phyloP scores from a whole-genome alignment of 2,888 invertebrate species.

The Apodemia hepburni region DNA sequence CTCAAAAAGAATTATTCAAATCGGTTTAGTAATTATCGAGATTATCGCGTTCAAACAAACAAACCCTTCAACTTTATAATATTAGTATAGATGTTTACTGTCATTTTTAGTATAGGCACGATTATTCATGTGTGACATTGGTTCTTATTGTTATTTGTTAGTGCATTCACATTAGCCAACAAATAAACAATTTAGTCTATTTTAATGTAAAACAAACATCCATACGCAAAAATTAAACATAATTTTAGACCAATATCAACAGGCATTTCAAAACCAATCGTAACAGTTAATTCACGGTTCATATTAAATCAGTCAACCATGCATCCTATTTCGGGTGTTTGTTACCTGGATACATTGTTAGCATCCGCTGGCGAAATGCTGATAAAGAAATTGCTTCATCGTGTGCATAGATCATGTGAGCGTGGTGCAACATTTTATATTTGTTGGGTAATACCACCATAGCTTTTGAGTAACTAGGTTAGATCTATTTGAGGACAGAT shows the following conservation, averaged over 20 bases:
- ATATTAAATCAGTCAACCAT: conserved; percentile 31
- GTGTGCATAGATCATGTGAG: conserved; percentile 11
- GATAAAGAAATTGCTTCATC: conserved; percentile 49
- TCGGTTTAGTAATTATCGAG: too few relatives aligned
- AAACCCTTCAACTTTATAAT: too few relatives aligned
- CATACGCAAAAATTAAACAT: too few relatives aligned
- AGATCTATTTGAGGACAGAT: conserved; percentile 8
- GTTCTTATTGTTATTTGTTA: too few relatives aligned
- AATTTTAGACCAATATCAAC: neutral
- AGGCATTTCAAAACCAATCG: conserved; percentile 1
- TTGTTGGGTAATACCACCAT: conserved; percentile 9
- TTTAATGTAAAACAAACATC: too few relatives aligned
- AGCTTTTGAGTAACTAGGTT: neutral
- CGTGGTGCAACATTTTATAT: conserved; percentile 14
- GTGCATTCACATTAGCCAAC: too few relatives aligned
- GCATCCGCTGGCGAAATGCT: conserved; percentile 49
- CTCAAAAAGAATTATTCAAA: too few relatives aligned
- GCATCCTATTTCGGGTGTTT: conserved; percentile 38
- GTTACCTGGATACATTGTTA: conserved; percentile 34
- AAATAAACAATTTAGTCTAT: too few relatives aligned
- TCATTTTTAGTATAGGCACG: too few relatives aligned
- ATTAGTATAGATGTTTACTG: too few relatives aligned
- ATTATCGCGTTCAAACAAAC: too few relatives aligned
- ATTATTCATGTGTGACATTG: too few relatives aligned
- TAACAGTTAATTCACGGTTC: neutral